Conservation (phyloP, 2,113 vertebrate species). For the Arizona elegans region DNA sequence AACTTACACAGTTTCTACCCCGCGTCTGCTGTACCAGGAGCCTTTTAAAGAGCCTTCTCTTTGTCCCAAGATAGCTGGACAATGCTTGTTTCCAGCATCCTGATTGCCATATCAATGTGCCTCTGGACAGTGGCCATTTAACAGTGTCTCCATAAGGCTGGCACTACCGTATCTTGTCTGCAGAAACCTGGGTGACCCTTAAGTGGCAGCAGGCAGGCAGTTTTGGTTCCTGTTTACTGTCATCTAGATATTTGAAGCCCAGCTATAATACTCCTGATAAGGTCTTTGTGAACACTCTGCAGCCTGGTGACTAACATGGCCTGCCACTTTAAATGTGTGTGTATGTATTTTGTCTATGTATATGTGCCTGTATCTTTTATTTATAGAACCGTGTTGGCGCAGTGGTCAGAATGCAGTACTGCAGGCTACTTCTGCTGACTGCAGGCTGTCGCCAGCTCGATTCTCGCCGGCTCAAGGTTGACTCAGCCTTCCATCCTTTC, state of each 20-base stretch:
- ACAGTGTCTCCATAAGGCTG: not conserved
- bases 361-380: not conserved
- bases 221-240: not conserved
- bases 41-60: not conserved
- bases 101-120: not conserved
- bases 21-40: not conserved
- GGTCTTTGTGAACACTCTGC: not conserved
- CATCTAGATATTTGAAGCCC: not conserved
- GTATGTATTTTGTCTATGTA: not conserved
- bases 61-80: not conserved
- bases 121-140: not conserved
- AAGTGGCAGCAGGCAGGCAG: not conserved
- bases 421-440: no score
- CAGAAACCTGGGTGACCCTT: not conserved
- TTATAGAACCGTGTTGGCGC: no score
- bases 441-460: no score
- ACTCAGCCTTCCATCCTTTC: no score
- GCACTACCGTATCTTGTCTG: not conserved
- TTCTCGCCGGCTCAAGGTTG: no score
- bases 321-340: not conserved
- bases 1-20: not conserved
- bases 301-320: not conserved
- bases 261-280: not conserved
- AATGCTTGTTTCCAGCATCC: not conserved
- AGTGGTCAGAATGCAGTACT: no score